Base-by-base conservation (phyloP, 2,113 vertebrate species). In the Stegastes partitus region DNA sequence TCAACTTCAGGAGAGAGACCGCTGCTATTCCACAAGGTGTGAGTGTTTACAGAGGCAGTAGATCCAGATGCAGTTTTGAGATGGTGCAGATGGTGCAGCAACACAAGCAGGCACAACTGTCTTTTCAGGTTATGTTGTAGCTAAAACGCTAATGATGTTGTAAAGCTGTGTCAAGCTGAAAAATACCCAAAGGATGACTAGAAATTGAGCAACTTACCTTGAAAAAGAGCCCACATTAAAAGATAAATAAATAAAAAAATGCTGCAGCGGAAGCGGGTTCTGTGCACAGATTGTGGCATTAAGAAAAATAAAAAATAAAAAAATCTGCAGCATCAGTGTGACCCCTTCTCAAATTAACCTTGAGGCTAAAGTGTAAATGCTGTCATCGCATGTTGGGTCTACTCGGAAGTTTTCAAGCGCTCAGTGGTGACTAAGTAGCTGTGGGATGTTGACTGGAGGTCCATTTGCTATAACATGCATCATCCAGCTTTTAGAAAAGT, bases 1-100 rank as follows among this genome's bases (percentile, higher is more conserved):
- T 28, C 3, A 61, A 37, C 53, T 25, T 56, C 22, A 47, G 31
- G 0, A 1, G 1, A 37, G 14, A 74, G 28, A 58, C 16, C 21
- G 19, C 5, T 2, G 1, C 49, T 15, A 11, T 34, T 50, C 1
- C 16, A 34, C 18, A 15, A 14, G 14, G 44, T 50, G n/a, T 47
- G 50, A 11, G 10, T 39, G 26, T 61, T 54, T 55, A 22, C 42
- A 16, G 45, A 68, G 12, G 39, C 50, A 25, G 12, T 11, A n/a
- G 37, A 50, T 64, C 3, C 39, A 14, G 15, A 34, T 74, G 37
- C 39, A 31, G 4, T 54, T 63, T 81, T 22, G 15, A 44, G 55
- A 55, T 0, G 5, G 19, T 34, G 12, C 10, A 31, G 31, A 34
- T 34, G 31, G 31, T 23, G 18, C 47, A 18, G 4, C 19, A 22